Evolutionary conservation across 2,888 invertebrate genomes (phyloP), one percentile per base, ranked within the genome.

Genomic region (Carcina quercana): DNA sequence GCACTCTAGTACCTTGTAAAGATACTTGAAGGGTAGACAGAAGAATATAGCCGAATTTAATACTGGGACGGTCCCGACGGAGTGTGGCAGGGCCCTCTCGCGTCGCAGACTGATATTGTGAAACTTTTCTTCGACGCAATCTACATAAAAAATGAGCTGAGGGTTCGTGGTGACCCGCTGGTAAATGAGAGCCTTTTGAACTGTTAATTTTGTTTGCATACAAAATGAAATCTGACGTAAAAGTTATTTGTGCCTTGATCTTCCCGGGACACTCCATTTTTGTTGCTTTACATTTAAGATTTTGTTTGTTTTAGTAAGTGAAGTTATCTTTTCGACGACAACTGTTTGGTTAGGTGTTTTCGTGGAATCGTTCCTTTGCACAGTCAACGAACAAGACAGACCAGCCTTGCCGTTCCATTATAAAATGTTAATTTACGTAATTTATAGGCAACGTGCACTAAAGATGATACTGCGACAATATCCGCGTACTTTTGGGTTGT

Each of bases 121-220:
- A 75, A 80, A 79, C 75, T 79, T 82, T 78, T 72, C 76, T 78
- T 79, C 65, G 62, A 63, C 66, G 66, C 70, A 79, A 80, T 80
- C 74, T 80, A 75, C 82, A 80, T 82, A 80, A 80, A 80, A 78
- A 80, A 80, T 80, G 78, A 80, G 74, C 59, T 40, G 56, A 69
- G 76, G 75, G 74, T 69, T 67, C 50, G 64, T 50, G 73, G 75
- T 71, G 74, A 76, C 75, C 75, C 71, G 71, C 63, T 66, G 62
- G 74, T 75, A 80, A 80, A 79, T 78, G 76, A 76, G 68, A 73
- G 67, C 70, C 71, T 75, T 78, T 79, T 76, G 71, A 76, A 72
- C 76, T 74, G 74, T 75, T 79, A 78, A 78, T 79, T 76, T 78
- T 75, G 68, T 79, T 78, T 79, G 73, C 75, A 79, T 78, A 67